Evolutionary conservation across 2,797 vertebrate species (phyloP), one percentile per base, ranked within the genome.

Genomic region (Chrysocyon brachyurus): DNA sequence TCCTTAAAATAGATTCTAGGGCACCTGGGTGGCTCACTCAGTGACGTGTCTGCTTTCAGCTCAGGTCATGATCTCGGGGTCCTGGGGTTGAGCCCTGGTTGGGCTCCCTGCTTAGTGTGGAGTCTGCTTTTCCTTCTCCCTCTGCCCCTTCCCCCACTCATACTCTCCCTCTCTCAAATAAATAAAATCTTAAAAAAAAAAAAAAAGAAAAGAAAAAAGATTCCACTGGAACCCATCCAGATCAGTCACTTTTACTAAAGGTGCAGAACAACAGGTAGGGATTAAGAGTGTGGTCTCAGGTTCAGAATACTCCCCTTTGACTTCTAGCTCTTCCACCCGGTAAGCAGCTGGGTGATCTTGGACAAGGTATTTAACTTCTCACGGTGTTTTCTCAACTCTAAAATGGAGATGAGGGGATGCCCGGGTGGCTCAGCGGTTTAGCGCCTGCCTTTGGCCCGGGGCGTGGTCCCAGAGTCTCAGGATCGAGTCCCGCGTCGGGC

Each of bases 381-480:
- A 5, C 17, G 22, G 22, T 49, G 49, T 56, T 87, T 93, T 64
- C 33, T 72, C 33, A 59, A 2, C 31, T 46, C 33, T 81, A 36
- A 61, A 72, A 87, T 82, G 52, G 73, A 36, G n/a, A 31, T 57
- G 56, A 81, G 40, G 7, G 40, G 40, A 46, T 46, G 1, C 40
- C 40, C 1, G 40, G 40, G 40, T 46, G 40, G 40, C 40, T 46
- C 40, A 46, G 40, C 7, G 6, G 40, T 46, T 46, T 46, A 46
- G 6, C 1, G 40, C 7, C 40, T 46, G 40, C 40, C 40, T 46
- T 46, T 1, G 40, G 40, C 40, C 40, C 40, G 1, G 40, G 40
- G 40, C 0, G 1, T 46, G 40, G 1, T 46, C 40, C 40, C 1
- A 6, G 40, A 46, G 40, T 7, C 40, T 6, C 7, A 7, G 40